Base-by-base conservation (phyloP, 2,888 invertebrate species). In the Andrena praecox region DNA sequence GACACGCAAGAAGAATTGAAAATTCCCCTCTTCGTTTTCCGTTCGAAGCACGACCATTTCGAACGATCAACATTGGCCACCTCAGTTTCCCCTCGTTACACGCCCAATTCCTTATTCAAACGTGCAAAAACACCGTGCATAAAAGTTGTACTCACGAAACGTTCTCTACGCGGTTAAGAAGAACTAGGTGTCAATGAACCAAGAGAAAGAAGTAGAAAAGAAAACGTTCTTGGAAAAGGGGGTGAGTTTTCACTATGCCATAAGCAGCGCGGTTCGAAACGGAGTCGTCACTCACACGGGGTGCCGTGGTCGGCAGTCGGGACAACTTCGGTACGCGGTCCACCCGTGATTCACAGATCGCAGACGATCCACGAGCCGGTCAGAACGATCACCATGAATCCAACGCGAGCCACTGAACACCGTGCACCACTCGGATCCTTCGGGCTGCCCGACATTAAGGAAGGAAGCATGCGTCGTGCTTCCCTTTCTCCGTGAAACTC, bases 381-480 rank as follows among this genome's bases (percentile, higher is more conserved):
- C n/a, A 12, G 71, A 81, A 74, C 85, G 82, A 85, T 85, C 84
- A 69, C 31, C 67, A 79, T 42, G 50, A 80, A 80, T 87, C 85
- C 78, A 80, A 68, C 80, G 79, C 82, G 77, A 85, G 76, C 68
- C 66, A 82, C 80, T 81, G 79, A 79, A 71, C 68, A 72, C 81
- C 60, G 85, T 56, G 80, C 71, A 80, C 82, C 70, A 87, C 72
- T 78, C 59, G 70, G 73, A 83, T 68, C 84, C 78, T 69, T 52
- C 66, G 67, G 67, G 62, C 73, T 78, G 75, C n/a, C 60, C 62
- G 56, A 70, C 77, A 71, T 84, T 78, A 77, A 79, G 78, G 82
- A 88, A 87, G 80, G 80, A 90, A 85, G 87, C 88, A 90, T 90
- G 88, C 90, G 88, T 90, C 87, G 82, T 80, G 80, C 62, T 85